phyloP scores from a whole-genome alignment of 2,113 vertebrate species.

The Eolophus roseicapilla region DNA sequence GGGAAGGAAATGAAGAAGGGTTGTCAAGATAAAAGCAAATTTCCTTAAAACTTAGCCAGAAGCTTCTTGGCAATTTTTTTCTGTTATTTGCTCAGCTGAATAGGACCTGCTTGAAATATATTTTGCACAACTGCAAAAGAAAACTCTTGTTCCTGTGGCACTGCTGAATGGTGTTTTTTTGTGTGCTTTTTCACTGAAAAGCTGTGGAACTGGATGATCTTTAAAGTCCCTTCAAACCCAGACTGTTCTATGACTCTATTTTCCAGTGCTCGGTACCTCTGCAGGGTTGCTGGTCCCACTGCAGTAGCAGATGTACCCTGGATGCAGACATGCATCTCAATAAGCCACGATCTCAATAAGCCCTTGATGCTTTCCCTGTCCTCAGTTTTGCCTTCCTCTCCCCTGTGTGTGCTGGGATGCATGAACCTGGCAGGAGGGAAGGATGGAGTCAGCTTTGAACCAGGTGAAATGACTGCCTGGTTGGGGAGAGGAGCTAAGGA shows the following conservation, averaged over 20 bases:
- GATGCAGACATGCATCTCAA: not conserved
- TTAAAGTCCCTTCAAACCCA: not conserved
- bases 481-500: fast-evolving
- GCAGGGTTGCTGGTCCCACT: not conserved
- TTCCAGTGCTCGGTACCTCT: not conserved
- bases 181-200: not conserved
- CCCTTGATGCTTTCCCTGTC: not conserved
- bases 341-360: fast-evolving
- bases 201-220: not conserved
- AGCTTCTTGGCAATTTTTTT: slow-evolving; percentile 37
- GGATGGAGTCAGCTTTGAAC: not conserved
- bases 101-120: slow-evolving; percentile 1
- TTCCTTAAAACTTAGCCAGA: slow-evolving; percentile 62
- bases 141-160: not conserved
- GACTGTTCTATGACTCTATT: not conserved
- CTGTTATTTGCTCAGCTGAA: slow-evolving; percentile 46
- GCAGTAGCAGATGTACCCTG: fast-evolving
- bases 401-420: fast-evolving
- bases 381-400: fast-evolving
- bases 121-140: not conserved
- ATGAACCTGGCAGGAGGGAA: fast-evolving
- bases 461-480: not conserved
- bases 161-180: not conserved
- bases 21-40: slow-evolving; percentile 62
- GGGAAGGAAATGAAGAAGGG: slow-evolving; percentile 50